Conservation (phyloP, 2,797 vertebrate species). For the Cottoperca gobio region DNA sequence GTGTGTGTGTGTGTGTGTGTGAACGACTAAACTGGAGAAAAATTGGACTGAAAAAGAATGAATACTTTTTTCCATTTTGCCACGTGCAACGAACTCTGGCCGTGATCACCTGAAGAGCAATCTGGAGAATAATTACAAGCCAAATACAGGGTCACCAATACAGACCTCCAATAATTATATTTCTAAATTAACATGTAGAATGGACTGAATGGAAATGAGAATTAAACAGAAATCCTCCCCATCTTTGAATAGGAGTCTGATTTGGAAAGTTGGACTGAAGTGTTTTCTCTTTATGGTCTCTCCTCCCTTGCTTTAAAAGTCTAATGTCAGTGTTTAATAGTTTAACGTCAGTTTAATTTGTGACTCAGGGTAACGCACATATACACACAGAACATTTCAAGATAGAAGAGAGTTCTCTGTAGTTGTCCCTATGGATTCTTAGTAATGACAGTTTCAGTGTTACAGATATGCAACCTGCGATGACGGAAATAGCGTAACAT, state of each 20-base stretch:
- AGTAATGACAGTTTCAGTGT: no score
- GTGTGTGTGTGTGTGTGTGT: no score
- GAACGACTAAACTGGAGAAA: no score
- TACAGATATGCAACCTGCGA: not conserved
- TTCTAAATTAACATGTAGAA: slow-evolving; percentile 1
- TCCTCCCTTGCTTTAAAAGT: not conserved
- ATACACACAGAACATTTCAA: not conserved
- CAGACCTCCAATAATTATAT: slow-evolving; percentile 14
- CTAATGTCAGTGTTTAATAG: no score
- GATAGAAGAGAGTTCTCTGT: not conserved
- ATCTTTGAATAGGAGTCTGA: not conserved
- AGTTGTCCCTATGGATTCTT: not conserved
- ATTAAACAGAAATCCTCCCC: slow-evolving; percentile 13
- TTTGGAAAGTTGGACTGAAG: not conserved
- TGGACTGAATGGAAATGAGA: not conserved
- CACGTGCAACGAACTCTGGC: slow-evolving; percentile 15
- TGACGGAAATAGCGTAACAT: not conserved
- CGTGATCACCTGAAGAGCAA: slow-evolving; percentile 16
- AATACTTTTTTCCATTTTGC: slow-evolving; percentile 25
- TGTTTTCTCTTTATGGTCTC: not conserved
- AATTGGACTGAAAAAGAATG: slow-evolving; percentile 20
- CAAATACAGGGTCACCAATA: slow-evolving; percentile 18
- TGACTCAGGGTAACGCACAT: not conserved
- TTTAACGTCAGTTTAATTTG: not conserved
- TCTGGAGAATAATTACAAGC: slow-evolving; percentile 35